Evolutionary conservation across 2,113 vertebrate genomes (phyloP).

Genomic region (Centrocercus urophasianus): DNA sequence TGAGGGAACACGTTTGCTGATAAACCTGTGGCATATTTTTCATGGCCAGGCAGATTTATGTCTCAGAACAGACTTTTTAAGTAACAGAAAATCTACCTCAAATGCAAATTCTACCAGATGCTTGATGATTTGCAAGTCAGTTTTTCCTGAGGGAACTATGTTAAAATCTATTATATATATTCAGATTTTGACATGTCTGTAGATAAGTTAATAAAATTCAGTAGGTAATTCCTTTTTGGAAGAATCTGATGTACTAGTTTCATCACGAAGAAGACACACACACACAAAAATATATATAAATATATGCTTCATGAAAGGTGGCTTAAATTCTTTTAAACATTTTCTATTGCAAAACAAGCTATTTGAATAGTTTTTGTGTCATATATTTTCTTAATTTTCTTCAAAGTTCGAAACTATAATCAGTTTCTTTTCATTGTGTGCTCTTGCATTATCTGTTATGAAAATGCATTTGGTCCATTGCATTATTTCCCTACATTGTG

Average conservation of each 20-base stretch:
- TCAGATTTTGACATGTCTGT: background rate
- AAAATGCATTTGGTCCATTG: background rate
- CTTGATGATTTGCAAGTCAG: constrained; percentile 3
- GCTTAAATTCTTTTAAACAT: background rate
- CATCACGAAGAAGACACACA: background rate
- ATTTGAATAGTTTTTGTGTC: background rate
- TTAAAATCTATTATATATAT: constrained; percentile 39
- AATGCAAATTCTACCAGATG: background rate
- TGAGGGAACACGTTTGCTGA: background rate
- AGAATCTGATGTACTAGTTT: background rate
- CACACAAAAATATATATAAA: background rate
- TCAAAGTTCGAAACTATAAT: background rate
- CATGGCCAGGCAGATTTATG: background rate
- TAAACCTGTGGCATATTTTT: background rate
- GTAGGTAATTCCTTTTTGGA: background rate
- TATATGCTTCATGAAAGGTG: background rate
- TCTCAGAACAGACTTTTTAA: background rate
- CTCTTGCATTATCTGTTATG: background rate
- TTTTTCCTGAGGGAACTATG: constrained; percentile 6
- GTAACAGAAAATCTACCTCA: constrained; percentile 3
- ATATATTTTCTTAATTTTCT: background rate
- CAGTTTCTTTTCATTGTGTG: background rate
- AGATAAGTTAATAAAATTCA: constrained; percentile 34
- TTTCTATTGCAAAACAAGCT: background rate
- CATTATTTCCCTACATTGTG: background rate